Evolutionary conservation across 1,140 invertebrate species (phyloP).

Genomic region (Brachionus koreanus): DNA sequence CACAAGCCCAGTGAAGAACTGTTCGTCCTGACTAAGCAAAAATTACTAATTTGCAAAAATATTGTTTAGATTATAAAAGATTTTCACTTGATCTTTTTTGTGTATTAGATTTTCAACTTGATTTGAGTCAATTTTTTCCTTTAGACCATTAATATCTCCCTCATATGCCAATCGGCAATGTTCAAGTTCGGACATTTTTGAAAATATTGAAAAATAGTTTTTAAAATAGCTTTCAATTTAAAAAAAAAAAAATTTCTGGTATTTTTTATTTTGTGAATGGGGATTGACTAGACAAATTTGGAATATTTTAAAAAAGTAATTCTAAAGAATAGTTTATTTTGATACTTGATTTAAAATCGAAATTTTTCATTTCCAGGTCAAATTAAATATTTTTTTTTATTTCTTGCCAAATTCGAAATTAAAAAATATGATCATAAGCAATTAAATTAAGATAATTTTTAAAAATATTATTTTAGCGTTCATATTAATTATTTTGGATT

Average conservation of each 20-base stretch:
- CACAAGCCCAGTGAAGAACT: conserved; percentile 39
- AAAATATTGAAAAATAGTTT: neutral
- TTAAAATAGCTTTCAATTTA: neutral
- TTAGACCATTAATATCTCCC: neutral
- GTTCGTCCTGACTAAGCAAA: conserved; percentile 25
- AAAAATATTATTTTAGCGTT: neutral
- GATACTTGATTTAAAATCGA: neutral
- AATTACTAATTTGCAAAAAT: neutral
- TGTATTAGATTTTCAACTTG: neutral
- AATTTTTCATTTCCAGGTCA: neutral
- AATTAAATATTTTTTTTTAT: neutral
- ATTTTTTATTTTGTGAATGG: neutral
- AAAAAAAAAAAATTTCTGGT: neutral
- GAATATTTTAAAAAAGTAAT: neutral
- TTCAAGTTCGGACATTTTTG: conserved; percentile 40
- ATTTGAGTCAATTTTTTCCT: conserved; percentile 2
- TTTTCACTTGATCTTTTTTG: conserved; percentile 28
- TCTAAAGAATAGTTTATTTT: neutral
- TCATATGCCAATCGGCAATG: conserved; percentile 24
- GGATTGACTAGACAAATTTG: neutral
- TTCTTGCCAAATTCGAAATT: too few species aligned
- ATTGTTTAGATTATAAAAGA: neutral
- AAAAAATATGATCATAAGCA: too few species aligned
- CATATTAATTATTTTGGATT: neutral
- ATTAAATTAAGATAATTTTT: too few species aligned